Evolutionary conservation across 2,113 vertebrate species (phyloP), one percentile per base, ranked within the genome.

Genomic region (Cnemophilus loriae): DNA sequence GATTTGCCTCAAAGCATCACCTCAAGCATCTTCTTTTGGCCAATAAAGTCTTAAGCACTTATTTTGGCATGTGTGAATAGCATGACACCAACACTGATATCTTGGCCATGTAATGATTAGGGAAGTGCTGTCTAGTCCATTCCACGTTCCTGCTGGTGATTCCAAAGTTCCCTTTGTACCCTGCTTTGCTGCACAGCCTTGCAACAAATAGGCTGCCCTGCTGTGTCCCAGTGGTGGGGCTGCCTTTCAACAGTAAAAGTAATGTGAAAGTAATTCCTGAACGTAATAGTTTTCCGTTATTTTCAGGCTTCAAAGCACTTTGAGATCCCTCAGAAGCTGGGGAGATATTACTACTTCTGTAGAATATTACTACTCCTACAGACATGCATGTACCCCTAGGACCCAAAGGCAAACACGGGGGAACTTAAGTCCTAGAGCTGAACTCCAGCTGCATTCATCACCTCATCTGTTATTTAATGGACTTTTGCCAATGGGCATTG

Each of bases 391-490:
- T 83, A 74, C 11, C 53, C 55, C 61, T 53, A 90, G 79, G 78
- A 83, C 41, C 49, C 87, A 85, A 91, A 91, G 57, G 65, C 82
- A 93, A 91, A 85, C 44, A 56, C 0, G 5, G 39, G 37, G 49
- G 33, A 90, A 69, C 41, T 65, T 69, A 46, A 80, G 67, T 63
- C 59, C 75, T 93, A 41, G 50, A 79, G n/a, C 55, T 80, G 67
- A 94, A 83, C 71, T 96, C n/a, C 85, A 95, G 75, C 53, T 92
- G 75, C 82, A 90, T 92, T 90, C 67, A 74, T 69, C 90, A 88
- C 71, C 85, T 90, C 85, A 88, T 97, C 63, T 91, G 82, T 85
- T 90, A 88, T 92, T 90, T 90, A 79, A 74, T 90, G 95, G 96
- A 90, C 75, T 83, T 85, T 42, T 49, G 82, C 95, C 92, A 96